Percentiles rank a stretch among this genome's conserved stretches.
Evolutionary conservation across 2,888 invertebrate species (phyloP).

Genomic region (Nymphalis c-album): DNA sequence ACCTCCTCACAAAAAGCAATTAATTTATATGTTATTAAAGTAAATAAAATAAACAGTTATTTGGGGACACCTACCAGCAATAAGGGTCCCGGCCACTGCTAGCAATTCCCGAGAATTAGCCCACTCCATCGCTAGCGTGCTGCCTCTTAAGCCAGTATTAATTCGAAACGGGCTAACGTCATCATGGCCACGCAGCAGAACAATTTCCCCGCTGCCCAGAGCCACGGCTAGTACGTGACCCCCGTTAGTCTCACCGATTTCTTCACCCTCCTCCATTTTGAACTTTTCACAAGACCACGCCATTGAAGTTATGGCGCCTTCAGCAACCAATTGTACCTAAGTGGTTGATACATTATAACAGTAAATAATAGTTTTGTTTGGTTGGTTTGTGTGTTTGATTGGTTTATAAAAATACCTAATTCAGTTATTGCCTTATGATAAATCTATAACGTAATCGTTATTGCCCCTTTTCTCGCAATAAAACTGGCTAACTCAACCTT

Average conservation of each 20-base stretch:
- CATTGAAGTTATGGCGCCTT: conserved; percentile 94
- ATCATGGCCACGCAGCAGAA: conserved; percentile 94
- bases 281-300: conserved; percentile 99
- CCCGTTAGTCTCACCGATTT: conserved; percentile 82
- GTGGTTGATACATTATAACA: too few species aligned
- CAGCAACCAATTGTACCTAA: conserved; percentile 88
- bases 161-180: conserved; percentile 95
- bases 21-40: too few species aligned
- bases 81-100: conserved; percentile 91
- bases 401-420: too few species aligned
- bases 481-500: too few species aligned
- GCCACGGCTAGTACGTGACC: conserved; percentile 92
- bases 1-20: too few species aligned
- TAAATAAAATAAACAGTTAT: too few species aligned
- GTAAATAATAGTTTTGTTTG: too few species aligned
- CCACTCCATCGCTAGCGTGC: conserved; percentile 95
- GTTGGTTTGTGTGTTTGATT: too few species aligned
- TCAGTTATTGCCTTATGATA: too few species aligned
- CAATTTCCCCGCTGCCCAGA: conserved; percentile 93
- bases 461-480: too few species aligned
- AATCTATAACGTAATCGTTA: too few species aligned
- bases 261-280: conserved; percentile 97
- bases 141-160: conserved; percentile 89
- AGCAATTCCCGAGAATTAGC: conserved; percentile 95
- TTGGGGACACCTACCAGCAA: conserved; percentile 58